phyloP scores from a whole-genome alignment of 2,113 vertebrate species.

The Anoplopoma fimbria region DNA sequence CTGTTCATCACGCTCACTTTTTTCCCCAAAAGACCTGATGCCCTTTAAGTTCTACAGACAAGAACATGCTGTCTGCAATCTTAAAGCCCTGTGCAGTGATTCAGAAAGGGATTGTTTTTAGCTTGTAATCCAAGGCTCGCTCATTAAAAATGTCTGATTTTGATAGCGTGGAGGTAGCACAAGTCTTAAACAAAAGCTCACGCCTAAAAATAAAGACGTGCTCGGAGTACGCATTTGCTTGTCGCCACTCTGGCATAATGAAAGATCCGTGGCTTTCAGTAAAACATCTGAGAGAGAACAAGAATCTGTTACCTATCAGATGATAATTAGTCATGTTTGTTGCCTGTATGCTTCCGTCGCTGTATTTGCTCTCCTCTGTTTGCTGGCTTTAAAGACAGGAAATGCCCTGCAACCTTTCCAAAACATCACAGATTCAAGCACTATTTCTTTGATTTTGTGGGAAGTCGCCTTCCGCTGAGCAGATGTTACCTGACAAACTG shows the following conservation, averaged over 20 bases:
- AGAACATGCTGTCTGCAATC: slow-evolving; percentile 34
- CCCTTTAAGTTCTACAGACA: slow-evolving; percentile 37
- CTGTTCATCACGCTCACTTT: slow-evolving; percentile 7
- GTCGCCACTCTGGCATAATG: slow-evolving; percentile 10
- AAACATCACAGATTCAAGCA: slow-evolving; percentile 1
- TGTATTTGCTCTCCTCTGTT: slow-evolving; percentile 4
- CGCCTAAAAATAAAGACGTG: slow-evolving; percentile 57
- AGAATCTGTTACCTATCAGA: slow-evolving; percentile 39
- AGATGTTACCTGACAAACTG: slow-evolving; percentile 42
- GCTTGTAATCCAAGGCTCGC: slow-evolving; percentile 42
- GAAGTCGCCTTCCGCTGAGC: slow-evolving; percentile 27
- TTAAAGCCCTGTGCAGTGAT: slow-evolving; percentile 13
- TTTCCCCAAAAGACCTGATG: slow-evolving; percentile 23
- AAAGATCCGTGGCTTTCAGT: slow-evolving; percentile 24
- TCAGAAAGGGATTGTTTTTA: slow-evolving; percentile 38
- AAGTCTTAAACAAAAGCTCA: slow-evolving; percentile 51
- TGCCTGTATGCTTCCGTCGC: not conserved
- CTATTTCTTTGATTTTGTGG: slow-evolving; percentile 40
- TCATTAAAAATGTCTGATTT: slow-evolving; percentile 45
- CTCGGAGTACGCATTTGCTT: slow-evolving; percentile 12
- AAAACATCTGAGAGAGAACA: slow-evolving; percentile 24
- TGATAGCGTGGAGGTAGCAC: slow-evolving; percentile 56
- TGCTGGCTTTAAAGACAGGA: slow-evolving; percentile 27
- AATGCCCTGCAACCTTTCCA: slow-evolving; percentile 45
- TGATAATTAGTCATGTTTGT: slow-evolving; percentile 20